Evolutionary conservation across 1,140 invertebrate genomes (phyloP).

Genomic region (Phortica variegata): DNA sequence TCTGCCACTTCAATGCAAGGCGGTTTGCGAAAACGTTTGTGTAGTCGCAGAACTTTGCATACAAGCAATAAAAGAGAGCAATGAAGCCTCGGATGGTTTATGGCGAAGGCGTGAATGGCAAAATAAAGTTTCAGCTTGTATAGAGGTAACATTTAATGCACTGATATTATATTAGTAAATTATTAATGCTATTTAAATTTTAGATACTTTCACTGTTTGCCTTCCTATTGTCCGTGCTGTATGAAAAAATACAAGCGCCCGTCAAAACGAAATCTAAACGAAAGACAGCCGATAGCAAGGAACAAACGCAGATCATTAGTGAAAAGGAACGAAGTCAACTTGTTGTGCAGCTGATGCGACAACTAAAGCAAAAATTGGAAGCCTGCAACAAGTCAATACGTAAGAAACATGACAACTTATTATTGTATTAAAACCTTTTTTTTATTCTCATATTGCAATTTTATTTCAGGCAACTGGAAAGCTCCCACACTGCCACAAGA

Average conservation of each 20-base stretch:
- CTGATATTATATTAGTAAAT: neutral
- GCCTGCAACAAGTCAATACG: constrained; percentile 41
- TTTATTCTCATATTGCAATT: neutral
- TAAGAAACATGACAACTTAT: constrained; percentile 17
- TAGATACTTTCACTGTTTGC: constrained; percentile 52
- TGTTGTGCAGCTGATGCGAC: constrained; percentile 42
- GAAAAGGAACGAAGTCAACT: constrained; percentile 50
- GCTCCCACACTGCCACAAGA: constrained; percentile 36
- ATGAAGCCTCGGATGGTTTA: constrained; percentile 38
- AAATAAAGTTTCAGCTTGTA: constrained; percentile 36
- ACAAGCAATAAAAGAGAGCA: constrained; percentile 37
- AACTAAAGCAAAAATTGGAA: constrained; percentile 48
- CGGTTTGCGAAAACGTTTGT: constrained; percentile 36
- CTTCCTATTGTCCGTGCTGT: constrained; percentile 45
- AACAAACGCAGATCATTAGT: constrained; percentile 28
- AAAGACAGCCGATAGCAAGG: constrained; percentile 25
- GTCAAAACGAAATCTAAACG: constrained; percentile 42
- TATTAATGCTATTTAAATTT: neutral
- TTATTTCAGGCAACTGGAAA: constrained; percentile 40
- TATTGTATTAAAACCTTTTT: too few species aligned
- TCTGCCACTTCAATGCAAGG: constrained; percentile 33
- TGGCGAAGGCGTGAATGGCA: constrained; percentile 42
- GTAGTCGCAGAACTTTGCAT: constrained; percentile 29
- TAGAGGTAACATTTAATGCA: constrained; percentile 37
- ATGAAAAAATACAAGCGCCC: constrained; percentile 47